Evolutionary conservation across 2,113 vertebrate genomes (phyloP).

Genomic region (Syngnathus typhle): DNA sequence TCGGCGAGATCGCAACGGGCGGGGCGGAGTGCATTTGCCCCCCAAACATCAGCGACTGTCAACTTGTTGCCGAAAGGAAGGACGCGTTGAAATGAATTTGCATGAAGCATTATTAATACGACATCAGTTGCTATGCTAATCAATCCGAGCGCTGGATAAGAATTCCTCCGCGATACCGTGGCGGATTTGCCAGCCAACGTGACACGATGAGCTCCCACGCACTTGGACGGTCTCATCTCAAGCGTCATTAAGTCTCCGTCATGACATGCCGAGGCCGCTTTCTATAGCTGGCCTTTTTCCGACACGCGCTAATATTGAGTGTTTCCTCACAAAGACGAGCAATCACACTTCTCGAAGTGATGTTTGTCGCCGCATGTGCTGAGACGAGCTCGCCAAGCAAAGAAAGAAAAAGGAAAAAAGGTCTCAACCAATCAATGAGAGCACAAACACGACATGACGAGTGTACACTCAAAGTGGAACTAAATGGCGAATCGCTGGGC

Average conservation of each 20-base stretch:
- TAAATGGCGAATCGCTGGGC: conserved; percentile 38
- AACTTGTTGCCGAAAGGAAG: background rate
- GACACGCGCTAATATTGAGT: background rate
- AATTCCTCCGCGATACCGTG: background rate
- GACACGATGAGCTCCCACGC: background rate
- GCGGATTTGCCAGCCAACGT: background rate
- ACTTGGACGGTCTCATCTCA: conserved; percentile 1
- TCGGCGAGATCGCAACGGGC: background rate
- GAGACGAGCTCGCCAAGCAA: too few species aligned
- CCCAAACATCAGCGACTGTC: background rate
- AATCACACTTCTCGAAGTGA: background rate
- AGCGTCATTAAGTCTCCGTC: conserved; percentile 1
- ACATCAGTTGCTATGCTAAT: background rate
- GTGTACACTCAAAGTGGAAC: conserved; percentile 1
- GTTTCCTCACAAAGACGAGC: background rate
- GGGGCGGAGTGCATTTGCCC: background rate
- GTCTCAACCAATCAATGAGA: too few species aligned
- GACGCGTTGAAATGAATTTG: background rate
- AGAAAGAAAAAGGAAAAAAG: too few species aligned
- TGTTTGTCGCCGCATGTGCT: too few species aligned
- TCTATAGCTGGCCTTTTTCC: background rate
- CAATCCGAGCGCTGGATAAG: background rate
- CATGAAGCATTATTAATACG: background rate
- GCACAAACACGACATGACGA: too few species aligned
- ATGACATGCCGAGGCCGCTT: background rate